These are phyloP conservation scores for Pseudomugil tenellus DNA, from an alignment of 2,797 vertebrate species.

Conservation along the genomic window DNA sequence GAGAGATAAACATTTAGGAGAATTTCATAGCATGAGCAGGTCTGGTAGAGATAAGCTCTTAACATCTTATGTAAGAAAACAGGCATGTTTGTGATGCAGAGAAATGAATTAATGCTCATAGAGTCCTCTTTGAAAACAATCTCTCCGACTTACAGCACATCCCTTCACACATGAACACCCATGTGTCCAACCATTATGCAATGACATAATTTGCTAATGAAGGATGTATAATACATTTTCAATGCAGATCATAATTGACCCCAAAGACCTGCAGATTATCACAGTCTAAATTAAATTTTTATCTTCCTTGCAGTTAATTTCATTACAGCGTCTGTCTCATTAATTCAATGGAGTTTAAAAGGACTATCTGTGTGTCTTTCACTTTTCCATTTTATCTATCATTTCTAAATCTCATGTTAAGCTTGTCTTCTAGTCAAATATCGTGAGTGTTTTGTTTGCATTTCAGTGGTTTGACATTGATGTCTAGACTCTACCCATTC, in stretches of 20 bases:
- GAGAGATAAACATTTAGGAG: constrained; percentile 35
- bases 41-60: not conserved
- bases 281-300: constrained; percentile 22
- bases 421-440: not conserved
- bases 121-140: not conserved
- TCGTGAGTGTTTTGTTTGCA: not conserved
- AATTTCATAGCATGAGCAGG: constrained; percentile 12
- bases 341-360: not conserved
- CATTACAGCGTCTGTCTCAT: not conserved
- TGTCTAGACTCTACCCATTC: constrained; percentile 8
- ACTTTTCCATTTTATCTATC: not conserved
- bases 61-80: constrained; percentile 7
- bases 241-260: constrained; percentile 28
- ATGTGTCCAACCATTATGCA: constrained; percentile 24
- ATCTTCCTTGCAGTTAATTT: constrained; percentile 25
- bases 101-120: not conserved
- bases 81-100: constrained; percentile 22
- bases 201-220: constrained; percentile 34
- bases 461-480: constrained; percentile 12
- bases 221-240: constrained; percentile 26
- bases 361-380: not conserved
- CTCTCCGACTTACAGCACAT: constrained; percentile 3
- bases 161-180: constrained; percentile 8
- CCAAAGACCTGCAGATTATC: constrained; percentile 36
- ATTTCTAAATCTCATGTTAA: not conserved